Conservation (phyloP, 2,888 invertebrate species). For the Sinelater perroti region DNA sequence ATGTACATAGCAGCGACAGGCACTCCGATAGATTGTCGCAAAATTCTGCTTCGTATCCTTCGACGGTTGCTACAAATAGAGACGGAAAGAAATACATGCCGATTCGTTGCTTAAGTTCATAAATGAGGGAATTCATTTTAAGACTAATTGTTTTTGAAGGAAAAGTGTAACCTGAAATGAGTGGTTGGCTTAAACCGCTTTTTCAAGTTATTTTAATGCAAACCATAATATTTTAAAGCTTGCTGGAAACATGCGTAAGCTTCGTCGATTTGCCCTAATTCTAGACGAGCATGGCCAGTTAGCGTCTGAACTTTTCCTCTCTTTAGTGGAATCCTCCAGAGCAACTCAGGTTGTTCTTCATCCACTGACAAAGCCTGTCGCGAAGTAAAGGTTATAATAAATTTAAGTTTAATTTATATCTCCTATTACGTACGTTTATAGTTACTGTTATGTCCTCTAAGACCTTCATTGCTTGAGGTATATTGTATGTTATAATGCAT, state of each 20-base stretch:
- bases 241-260: constrained; percentile 55
- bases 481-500: constrained; percentile 65
- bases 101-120: constrained; percentile 53
- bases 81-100: constrained; percentile 51
- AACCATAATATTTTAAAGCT: constrained; percentile 58
- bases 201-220: constrained; percentile 4
- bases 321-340: constrained; percentile 57
- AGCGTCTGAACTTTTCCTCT: constrained; percentile 61
- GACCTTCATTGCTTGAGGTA: constrained; percentile 66
- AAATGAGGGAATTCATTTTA: constrained; percentile 45
- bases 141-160: constrained; percentile 52
- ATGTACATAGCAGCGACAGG: constrained; percentile 57
- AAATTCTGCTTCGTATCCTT: constrained; percentile 58
- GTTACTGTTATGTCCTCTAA: constrained; percentile 63
- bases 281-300: constrained; percentile 58
- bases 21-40: constrained; percentile 61
- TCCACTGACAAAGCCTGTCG: neutral
- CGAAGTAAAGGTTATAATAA: neutral
- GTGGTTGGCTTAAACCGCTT: neutral
- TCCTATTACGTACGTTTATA: constrained; percentile 54
- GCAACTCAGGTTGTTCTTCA: constrained; percentile 48
- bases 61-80: constrained; percentile 46
- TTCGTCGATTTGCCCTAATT: constrained; percentile 57
- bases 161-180: constrained; percentile 56
- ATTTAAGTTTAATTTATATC: neutral